Base-by-base conservation (phyloP, 1,140 invertebrate genomes). In the Drosophila ambigua region DNA sequence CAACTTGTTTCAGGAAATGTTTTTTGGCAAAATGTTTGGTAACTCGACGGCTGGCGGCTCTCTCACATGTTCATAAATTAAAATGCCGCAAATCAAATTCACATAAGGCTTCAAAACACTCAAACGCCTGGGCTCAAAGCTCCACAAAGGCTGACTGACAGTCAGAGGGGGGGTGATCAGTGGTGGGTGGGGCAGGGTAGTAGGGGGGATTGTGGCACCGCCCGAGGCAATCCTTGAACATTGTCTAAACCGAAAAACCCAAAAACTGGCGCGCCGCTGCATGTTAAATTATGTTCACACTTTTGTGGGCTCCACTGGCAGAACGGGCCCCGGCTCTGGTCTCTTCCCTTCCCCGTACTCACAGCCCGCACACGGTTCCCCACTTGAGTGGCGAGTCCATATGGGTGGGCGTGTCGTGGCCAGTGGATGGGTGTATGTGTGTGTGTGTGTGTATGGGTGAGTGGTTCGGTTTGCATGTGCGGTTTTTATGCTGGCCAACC, bases 1-100 rank as follows among this genome's bases (percentile, higher is more conserved):
- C 61, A 67, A 81, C 54, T 66, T 76, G 61, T 77, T 79, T 52
- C 55, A 66, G 81, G 68, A 81, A 73, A 84, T 85, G 71, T 79
- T 76, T 65, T 74, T 39, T 39, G 69, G 53, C 63, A 79, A 79
- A 78, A 79, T 79, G 81, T 84, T 84, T 84, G 82, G 68, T 67
- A 78, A 68, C 82, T 80, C 73, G 60, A 78, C 60, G 80, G 55
- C 35, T 46, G 64, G 74, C 60, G 76, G 63, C 65, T 62, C 73
- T 68, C 67, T 72, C 63, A 59, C 71, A 76, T 72, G 84, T 89
- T 88, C 79, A 89, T 88, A 88, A 88, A 89, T 88, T 88, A 89
- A 88, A 88, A 88, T 74, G 83, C 83, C 83, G 76, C 83, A 89
- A 88, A 88, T 88, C 83, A 88, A 89, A 88, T 88, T 88, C 83